Evolutionary conservation across 2,113 vertebrate species (phyloP).

Genomic region (Erythrolamprus reginae): DNA sequence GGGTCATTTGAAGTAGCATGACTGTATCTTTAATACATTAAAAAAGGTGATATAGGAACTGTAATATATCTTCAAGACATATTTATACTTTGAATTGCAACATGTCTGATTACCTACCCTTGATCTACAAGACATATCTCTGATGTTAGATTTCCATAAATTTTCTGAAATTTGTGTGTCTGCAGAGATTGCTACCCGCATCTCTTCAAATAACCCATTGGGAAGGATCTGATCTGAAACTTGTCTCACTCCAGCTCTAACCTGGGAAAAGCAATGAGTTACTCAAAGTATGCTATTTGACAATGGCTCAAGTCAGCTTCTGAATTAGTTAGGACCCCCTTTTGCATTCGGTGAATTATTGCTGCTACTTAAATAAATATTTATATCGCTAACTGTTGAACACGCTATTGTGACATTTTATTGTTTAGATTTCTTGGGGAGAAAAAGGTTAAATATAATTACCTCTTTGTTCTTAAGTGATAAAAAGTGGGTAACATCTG

Average conservation of each 20-base stretch:
- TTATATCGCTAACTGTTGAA: slow-evolving; percentile 40
- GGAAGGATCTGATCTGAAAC: not conserved
- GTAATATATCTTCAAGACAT: not conserved
- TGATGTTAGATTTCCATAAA: not conserved
- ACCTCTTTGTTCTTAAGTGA: slow-evolving; percentile 33
- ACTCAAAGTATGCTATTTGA: not conserved
- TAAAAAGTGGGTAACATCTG: slow-evolving; percentile 25
- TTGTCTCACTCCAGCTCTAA: not conserved
- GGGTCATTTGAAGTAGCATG: not conserved
- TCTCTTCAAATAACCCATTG: not conserved
- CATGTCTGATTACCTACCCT: not conserved
- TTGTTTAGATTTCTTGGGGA: slow-evolving; percentile 48
- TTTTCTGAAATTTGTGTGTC: not conserved
- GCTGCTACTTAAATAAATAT: slow-evolving; percentile 44
- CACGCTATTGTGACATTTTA: slow-evolving; percentile 39
- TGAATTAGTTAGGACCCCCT: not conserved
- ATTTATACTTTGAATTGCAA: not conserved
- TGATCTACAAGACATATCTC: not conserved
- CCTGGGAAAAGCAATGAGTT: not conserved
- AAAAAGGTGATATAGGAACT: not conserved
- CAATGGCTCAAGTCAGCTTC: not conserved
- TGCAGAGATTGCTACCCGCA: not conserved
- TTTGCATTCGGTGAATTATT: slow-evolving; percentile 34
- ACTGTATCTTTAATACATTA: slow-evolving; percentile 1
- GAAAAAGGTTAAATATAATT: slow-evolving; percentile 44